Base-by-base conservation (phyloP, 1,140 invertebrate genomes). In the Drosophila equinoxialis region DNA sequence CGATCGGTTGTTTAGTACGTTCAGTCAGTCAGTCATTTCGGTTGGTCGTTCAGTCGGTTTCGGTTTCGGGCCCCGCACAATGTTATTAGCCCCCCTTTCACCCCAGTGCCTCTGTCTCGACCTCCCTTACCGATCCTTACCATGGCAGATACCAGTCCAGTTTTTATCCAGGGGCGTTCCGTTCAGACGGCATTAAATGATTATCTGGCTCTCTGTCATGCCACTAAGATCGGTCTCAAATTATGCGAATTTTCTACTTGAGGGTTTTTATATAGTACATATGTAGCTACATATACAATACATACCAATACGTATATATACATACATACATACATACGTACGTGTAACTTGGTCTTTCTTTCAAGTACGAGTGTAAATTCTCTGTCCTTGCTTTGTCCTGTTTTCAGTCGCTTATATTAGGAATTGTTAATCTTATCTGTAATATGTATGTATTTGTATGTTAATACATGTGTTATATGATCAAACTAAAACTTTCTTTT, bases 191-290 rank as follows among this genome's bases (percentile, higher is more conserved):
- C 72, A 76, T 76, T 75, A 76, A 76, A 76, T 76, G 74, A 76
- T 76, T 76, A 76, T 76, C 74, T 76, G 74, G 72, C 72, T 74
- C 72, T 74, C 62, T 74, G 71, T 75, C 74, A 76, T 75, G 74
- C 65, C 72, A 76, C 73, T 76, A 66, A 76, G 72, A 76, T 76
- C 74, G 74, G 73, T 69, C 66, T 48, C 54, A 75, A 76, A 76
- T 76, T 76, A 76, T 76, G 72, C 72, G 72, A 76, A 74, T 76
- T 76, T 75, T 37, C 61, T 69, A 75, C 65, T 76, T 64, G 65
- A 74, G 71, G 71, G 64, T 48, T 55, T 48, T 55, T 68, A 74
- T 74, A 70, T 74, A 58, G 55, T 59, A 51, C 59, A 42, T 73
- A 60, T 58, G 62, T 73, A 72, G 65, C 6, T 37, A 73, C 57